Base-by-base conservation (phyloP, 2,113 vertebrate genomes). In the Mobula hypostoma region DNA sequence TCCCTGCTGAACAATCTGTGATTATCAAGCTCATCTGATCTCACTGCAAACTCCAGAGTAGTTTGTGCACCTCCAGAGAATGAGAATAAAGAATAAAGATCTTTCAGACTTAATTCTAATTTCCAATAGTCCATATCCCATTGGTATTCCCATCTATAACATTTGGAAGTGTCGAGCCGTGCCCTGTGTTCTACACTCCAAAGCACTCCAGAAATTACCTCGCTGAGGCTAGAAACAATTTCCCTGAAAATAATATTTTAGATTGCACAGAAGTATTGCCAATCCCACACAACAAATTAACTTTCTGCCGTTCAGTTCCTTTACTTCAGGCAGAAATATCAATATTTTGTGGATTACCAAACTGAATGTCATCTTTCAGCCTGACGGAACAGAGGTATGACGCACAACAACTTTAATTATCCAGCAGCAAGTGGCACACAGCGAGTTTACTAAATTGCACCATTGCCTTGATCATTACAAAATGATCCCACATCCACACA, bases 281-380 rank as follows among this genome's bases (percentile, higher is more conserved):
- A 74, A 93, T 93, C 14, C 40, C 91, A 93, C 40, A 74, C 32
- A 76, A 93, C 91, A 93, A 72, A 72, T 72, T 48, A 48, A 70
- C 68, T 93, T 93, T 92, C 36, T 56, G 91, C 70, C 15, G 74
- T 11, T 93, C 72, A 93, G 72, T 12, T 29, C 40, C 24, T 93
- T 56, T 29, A 40, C 36, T 76, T 74, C 70, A 93, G 68, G 11
- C 70, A 76, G 91, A 56, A 74, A 76, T 74, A 56, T 93, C 68
- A 93, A 93, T 76, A 93, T 92, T 92, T 92, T n/a, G 36, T 92
- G 70, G 40, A 92, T 93, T 93, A 70, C n/a, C 91, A 93, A 76
- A 93, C 68, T 27, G 70, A 74, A 56, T 24, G 40, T 56, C 74
- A 74, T 76, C 85, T 90, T 24, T 74, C 70, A 76, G 91, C 21